These are phyloP conservation scores for Linurgus olivaceus DNA, from an alignment of 2,797 vertebrate species.

Conservation along the genomic window DNA sequence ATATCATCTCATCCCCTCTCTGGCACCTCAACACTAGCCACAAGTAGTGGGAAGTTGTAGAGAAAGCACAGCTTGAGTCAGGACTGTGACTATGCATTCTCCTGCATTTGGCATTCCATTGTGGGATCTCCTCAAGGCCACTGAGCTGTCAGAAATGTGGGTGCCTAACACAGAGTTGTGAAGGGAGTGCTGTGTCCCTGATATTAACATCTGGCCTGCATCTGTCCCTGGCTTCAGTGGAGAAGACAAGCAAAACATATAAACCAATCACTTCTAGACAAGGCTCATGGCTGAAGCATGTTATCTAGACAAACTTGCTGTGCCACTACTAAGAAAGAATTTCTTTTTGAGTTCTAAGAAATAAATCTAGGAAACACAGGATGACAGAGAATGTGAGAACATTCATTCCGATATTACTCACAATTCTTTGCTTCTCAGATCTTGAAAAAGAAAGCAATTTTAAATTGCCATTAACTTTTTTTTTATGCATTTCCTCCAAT, in stretches of 20 bases:
- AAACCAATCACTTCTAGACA: background rate
- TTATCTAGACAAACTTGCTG: background rate
- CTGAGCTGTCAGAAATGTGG: background rate
- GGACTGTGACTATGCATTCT: background rate
- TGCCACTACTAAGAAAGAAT: background rate
- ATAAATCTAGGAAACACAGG: background rate
- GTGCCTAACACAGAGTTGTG: background rate
- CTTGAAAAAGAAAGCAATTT: background rate
- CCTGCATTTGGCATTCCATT: background rate
- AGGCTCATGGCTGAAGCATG: background rate
- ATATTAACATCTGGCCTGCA: background rate
- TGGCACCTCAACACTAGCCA: background rate
- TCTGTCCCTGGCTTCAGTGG: background rate
- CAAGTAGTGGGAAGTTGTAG: background rate
- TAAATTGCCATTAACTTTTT: background rate
- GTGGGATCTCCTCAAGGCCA: background rate
- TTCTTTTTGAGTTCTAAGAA: background rate
- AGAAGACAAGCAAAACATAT: background rate
- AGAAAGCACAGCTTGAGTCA: background rate
- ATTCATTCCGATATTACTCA: background rate
- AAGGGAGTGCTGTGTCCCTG: background rate
- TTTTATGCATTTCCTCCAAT: background rate
- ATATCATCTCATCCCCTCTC: background rate
- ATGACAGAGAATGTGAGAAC: background rate
- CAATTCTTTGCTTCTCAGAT: background rate